Evolutionary conservation across 2,797 vertebrate genomes (phyloP).

Genomic region (Lepus oiostolus): DNA sequence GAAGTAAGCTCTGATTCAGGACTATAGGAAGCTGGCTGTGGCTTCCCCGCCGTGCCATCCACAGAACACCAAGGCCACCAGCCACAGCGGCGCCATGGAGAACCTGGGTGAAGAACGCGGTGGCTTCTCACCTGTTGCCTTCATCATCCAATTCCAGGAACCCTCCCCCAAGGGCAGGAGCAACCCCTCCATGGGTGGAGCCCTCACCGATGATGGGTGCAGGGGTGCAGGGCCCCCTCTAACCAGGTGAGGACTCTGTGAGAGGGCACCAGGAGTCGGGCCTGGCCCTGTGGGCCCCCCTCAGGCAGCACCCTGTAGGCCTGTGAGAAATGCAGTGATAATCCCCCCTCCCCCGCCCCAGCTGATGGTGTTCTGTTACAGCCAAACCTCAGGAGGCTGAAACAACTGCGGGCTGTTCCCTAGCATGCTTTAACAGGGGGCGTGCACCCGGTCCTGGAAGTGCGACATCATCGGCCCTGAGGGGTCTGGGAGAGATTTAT

Average conservation of each 20-base stretch:
- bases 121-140: neutral
- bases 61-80: neutral
- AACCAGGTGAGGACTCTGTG: neutral
- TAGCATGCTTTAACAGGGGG: neutral
- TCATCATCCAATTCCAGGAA: neutral
- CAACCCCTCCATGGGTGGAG: neutral
- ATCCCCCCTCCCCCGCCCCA: too few relatives aligned
- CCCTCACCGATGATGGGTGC: neutral
- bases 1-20: neutral
- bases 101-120: neutral
- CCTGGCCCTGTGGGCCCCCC: neutral
- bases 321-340: neutral
- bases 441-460: neutral
- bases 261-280: too few relatives aligned
- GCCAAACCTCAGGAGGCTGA: neutral
- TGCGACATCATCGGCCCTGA: neutral
- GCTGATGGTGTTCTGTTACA: neutral
- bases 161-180: neutral
- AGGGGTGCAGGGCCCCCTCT: neutral
- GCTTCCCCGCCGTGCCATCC: neutral
- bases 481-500: neutral
- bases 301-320: neutral
- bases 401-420: too few relatives aligned
- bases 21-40: neutral
- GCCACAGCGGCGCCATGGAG: neutral